Evolutionary conservation across 2,113 vertebrate genomes (phyloP).

Genomic region (Pedionomus torquatus): DNA sequence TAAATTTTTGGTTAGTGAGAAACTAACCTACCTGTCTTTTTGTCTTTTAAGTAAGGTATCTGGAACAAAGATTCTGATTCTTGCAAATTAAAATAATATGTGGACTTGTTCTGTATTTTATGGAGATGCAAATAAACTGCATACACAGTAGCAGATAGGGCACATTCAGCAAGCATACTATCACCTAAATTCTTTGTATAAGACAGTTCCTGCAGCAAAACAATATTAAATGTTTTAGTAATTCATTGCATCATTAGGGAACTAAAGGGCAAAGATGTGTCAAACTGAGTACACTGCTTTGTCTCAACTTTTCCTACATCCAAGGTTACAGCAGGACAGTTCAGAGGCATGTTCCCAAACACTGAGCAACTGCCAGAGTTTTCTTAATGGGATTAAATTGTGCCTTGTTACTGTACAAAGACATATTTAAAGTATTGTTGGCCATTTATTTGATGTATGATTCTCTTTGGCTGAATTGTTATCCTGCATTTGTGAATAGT

Average conservation of each 20-base stretch:
- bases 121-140: not conserved
- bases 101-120: not conserved
- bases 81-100: not conserved
- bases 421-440: slow-evolving; percentile 18
- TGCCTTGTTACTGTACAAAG: slow-evolving; percentile 50
- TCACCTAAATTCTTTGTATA: not conserved
- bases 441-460: slow-evolving; percentile 34
- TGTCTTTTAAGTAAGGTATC: not conserved
- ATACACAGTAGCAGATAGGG: not conserved
- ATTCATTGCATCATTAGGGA: slow-evolving; percentile 55
- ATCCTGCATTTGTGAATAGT: not conserved
- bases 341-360: slow-evolving; percentile 39
- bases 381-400: slow-evolving; percentile 65
- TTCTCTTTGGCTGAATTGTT: slow-evolving; percentile 9
- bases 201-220: slow-evolving; percentile 21
- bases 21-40: not conserved
- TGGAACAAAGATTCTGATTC: not conserved
- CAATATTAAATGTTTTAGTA: slow-evolving; percentile 21
- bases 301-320: slow-evolving; percentile 24
- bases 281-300: slow-evolving; percentile 22
- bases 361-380: slow-evolving; percentile 35
- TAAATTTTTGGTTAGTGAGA: not conserved
- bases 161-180: not conserved
- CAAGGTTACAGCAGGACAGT: slow-evolving; percentile 52
- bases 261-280: slow-evolving; percentile 38